phyloP scores from a whole-genome alignment of 2,113 vertebrate genomes.

The Coregonus clupeaformis region DNA sequence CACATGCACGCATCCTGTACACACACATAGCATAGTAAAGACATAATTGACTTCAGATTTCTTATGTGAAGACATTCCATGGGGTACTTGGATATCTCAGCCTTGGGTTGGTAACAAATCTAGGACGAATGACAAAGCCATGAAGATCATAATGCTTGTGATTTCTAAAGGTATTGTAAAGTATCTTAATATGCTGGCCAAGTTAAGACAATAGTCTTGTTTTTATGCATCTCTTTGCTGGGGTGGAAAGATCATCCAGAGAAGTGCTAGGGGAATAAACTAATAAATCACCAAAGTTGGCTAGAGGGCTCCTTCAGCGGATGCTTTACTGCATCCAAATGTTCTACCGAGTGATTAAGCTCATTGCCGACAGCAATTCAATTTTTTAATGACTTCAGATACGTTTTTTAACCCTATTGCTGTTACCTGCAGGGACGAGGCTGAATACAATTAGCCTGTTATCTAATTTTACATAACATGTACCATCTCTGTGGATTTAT shows the following conservation, averaged over 20 bases:
- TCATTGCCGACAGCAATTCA: constrained; percentile 53
- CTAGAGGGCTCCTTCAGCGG: constrained; percentile 41
- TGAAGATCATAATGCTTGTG: neutral
- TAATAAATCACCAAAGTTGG: constrained; percentile 61
- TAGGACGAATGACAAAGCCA: neutral
- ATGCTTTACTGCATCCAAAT: constrained; percentile 59
- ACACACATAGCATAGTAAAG: neutral
- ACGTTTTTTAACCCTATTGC: constrained; percentile 42
- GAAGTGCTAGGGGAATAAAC: constrained; percentile 35
- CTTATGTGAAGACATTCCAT: neutral
- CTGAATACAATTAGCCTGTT: constrained; percentile 12
- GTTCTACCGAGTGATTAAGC: constrained; percentile 61
- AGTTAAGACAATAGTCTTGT: neutral
- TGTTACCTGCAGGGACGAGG: constrained; percentile 48
- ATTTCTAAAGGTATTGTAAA: neutral
- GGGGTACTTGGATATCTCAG: too few relatives aligned
- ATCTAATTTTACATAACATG: neutral
- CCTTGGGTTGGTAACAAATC: neutral
- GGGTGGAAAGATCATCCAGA: constrained; percentile 40
- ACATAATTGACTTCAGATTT: neutral
- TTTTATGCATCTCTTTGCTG: constrained; percentile 42
- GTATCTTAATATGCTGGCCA: constrained; percentile 16
- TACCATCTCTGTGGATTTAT: constrained; percentile 17
- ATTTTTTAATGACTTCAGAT: constrained; percentile 52
- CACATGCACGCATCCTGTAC: neutral